Conservation (phyloP, 1,140 invertebrate species). For the Proctacanthus coquilletti region DNA sequence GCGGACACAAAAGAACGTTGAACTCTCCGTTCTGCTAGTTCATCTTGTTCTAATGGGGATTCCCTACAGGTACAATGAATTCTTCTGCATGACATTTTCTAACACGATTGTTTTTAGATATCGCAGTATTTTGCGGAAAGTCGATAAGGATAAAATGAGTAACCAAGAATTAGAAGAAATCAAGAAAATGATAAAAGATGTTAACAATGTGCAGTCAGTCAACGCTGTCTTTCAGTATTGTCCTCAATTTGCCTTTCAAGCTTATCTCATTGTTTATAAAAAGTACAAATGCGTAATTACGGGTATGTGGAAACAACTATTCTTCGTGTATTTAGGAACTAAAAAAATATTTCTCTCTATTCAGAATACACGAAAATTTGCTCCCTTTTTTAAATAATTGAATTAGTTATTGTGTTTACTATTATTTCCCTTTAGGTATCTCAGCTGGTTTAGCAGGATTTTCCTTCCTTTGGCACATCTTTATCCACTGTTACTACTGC, state of each 20-base stretch:
- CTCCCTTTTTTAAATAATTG: no score
- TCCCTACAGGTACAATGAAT: slow-evolving; percentile 1
- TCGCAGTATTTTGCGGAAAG: not conserved
- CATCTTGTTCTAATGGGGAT: slow-evolving; percentile 1
- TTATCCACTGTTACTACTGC: slow-evolving; percentile 4
- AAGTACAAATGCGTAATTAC: slow-evolving; percentile 5
- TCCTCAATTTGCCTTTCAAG: slow-evolving; percentile 4
- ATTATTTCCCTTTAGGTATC: slow-evolving; percentile 4
- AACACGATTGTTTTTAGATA: slow-evolving; percentile 2
- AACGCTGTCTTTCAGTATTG: slow-evolving; percentile 6
- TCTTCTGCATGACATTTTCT: not conserved
- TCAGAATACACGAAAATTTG: no score
- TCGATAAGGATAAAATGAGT: slow-evolving; percentile 1
- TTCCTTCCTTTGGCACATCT: slow-evolving; percentile 5
- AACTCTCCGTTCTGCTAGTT: not conserved
- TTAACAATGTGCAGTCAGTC: not conserved
- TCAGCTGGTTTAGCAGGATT: slow-evolving; percentile 6
- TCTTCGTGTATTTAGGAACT: no score
- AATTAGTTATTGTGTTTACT: no score
- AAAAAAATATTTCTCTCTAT: no score
- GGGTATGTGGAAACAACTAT: slow-evolving; percentile 1
- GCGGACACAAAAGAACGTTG: not conserved
- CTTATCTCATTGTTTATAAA: slow-evolving; percentile 4
- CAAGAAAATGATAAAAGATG: not conserved
- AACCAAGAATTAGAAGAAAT: not conserved